These are phyloP conservation scores for Balanococcus diminutus DNA, from an alignment of 2,888 invertebrate species.

Conservation along the genomic window DNA sequence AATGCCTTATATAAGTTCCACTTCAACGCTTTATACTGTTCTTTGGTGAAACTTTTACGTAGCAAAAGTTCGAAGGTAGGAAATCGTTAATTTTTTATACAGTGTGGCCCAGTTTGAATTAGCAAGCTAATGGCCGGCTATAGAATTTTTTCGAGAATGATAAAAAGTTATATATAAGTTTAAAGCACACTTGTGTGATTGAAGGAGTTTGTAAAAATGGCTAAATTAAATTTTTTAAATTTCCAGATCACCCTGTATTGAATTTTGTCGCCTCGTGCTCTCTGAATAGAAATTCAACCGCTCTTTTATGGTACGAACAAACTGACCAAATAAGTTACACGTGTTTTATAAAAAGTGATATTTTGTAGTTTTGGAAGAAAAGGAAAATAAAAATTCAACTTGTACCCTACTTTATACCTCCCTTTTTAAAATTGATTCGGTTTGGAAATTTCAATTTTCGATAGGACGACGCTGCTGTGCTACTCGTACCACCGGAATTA, in stretches of 20 bases:
- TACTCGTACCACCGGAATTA: constrained; percentile 7
- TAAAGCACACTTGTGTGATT: too few relatives aligned
- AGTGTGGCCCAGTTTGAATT: too few relatives aligned
- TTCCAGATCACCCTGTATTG: neutral
- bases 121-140: too few relatives aligned
- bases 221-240: too few relatives aligned
- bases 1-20: neutral
- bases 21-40: neutral
- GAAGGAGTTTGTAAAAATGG: too few relatives aligned
- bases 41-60: neutral
- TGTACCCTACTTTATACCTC: neutral
- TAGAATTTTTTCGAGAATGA: too few relatives aligned
- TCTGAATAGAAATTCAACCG: neutral
- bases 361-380: neutral
- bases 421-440: neutral
- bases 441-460: neutral
- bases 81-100: too few relatives aligned
- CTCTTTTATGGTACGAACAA: neutral
- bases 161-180: too few relatives aligned
- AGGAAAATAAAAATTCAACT: neutral
- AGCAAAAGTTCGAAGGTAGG: neutral
- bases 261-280: neutral
- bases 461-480: neutral
- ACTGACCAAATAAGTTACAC: neutral
- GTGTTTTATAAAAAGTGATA: neutral